These are phyloP conservation scores for Marasmarcha lunaedactyla DNA, from an alignment of 2,888 invertebrate species.

Conservation along the genomic window DNA sequence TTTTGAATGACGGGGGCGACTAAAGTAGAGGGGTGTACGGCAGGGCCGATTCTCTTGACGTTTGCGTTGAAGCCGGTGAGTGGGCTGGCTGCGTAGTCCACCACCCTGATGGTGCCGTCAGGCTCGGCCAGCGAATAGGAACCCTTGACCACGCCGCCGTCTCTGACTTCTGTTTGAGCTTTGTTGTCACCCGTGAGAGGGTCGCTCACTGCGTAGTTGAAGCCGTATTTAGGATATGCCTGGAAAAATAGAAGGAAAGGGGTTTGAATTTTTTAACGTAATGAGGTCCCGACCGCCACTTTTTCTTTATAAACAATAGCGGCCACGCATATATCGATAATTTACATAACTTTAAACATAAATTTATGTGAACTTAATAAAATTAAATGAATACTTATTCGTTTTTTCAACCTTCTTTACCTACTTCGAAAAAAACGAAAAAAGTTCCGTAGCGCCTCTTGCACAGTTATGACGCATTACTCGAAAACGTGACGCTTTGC, in stretches of 20 bases:
- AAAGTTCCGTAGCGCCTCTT: too few species aligned
- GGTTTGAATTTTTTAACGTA: too few species aligned
- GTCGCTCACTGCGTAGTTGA: slow-evolving; percentile 62
- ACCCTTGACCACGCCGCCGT: slow-evolving; percentile 54
- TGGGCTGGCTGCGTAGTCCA: slow-evolving; percentile 52
- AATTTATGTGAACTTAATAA: too few species aligned
- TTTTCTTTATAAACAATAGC: too few species aligned
- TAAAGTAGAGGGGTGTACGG: slow-evolving; percentile 34
- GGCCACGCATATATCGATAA: too few species aligned
- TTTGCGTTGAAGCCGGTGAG: slow-evolving; percentile 55
- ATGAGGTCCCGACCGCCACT: too few species aligned
- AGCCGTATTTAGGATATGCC: slow-evolving; percentile 53
- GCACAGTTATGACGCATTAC: too few species aligned
- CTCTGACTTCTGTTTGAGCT: slow-evolving; percentile 49
- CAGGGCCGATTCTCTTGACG: slow-evolving; percentile 50
- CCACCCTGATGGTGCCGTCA: slow-evolving; percentile 54
- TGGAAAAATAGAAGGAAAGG: slow-evolving; percentile 18
- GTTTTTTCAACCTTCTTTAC: too few species aligned
- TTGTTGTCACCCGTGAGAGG: slow-evolving; percentile 59
- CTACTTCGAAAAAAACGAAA: too few species aligned
- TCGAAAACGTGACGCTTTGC: too few species aligned
- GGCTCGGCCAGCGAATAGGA: slow-evolving; percentile 57
- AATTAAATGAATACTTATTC: too few species aligned
- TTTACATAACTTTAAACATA: too few species aligned
- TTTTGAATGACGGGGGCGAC: slow-evolving; percentile 15